Conservation (phyloP, 2,797 vertebrate genomes). For the Microctenopoma lineatum region DNA sequence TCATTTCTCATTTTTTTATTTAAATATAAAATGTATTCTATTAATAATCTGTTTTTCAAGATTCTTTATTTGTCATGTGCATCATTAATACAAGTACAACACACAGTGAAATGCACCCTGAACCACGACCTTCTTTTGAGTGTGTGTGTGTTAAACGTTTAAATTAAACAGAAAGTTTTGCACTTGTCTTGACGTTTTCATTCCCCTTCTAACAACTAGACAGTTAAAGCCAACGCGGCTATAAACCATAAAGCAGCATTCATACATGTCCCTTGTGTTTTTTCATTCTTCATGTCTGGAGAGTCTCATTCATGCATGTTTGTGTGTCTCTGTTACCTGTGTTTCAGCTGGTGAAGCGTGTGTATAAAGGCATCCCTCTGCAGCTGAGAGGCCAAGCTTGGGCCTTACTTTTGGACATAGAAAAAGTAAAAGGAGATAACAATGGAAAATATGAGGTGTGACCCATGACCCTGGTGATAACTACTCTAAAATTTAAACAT, state of each 20-base stretch:
- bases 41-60: slow-evolving; percentile 40
- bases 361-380: slow-evolving; percentile 90
- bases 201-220: slow-evolving; percentile 47
- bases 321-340: slow-evolving; percentile 23
- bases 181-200: slow-evolving; percentile 1
- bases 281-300: slow-evolving; percentile 11
- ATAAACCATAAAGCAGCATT: slow-evolving; percentile 6
- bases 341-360: slow-evolving; percentile 85
- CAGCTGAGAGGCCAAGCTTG: slow-evolving; percentile 89
- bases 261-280: slow-evolving; percentile 6
- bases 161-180: no score
- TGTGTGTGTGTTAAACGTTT: no score
- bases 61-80: no score
- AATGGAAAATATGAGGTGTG: slow-evolving; percentile 89
- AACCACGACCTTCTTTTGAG: no score
- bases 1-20: slow-evolving; percentile 16
- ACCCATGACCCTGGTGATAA: not conserved
- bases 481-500: not conserved
- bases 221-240: slow-evolving; percentile 6
- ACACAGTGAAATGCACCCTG: no score
- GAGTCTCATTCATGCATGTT: slow-evolving; percentile 2
- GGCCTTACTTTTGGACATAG: slow-evolving; percentile 87
- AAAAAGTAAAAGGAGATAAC: slow-evolving; percentile 87
- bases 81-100: no score
- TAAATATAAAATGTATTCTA: slow-evolving; percentile 28